These are phyloP conservation scores for Belonocnema kinseyi DNA, from an alignment of 1,140 invertebrate genomes.

Conservation along the genomic window DNA sequence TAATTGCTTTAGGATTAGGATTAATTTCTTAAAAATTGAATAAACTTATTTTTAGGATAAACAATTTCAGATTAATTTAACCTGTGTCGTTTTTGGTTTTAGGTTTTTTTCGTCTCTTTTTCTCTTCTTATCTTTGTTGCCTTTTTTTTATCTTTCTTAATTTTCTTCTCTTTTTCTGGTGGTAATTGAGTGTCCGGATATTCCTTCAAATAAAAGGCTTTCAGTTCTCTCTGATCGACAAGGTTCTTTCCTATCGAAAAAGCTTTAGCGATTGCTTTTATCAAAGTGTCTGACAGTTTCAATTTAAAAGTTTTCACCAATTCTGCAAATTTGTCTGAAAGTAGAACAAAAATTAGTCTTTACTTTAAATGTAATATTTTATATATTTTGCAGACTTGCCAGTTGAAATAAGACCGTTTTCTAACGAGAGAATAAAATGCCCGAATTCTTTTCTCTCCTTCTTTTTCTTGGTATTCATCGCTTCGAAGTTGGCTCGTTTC, in stretches of 20 bases:
- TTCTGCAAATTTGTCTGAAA: slow-evolving; percentile 60
- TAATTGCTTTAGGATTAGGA: no score
- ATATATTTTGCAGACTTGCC: slow-evolving; percentile 37
- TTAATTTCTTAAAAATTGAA: no score
- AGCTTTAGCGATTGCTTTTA: slow-evolving; percentile 60
- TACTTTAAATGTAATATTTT: slow-evolving; percentile 41
- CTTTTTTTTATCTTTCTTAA: slow-evolving; percentile 46
- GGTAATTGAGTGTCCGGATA: slow-evolving; percentile 67
- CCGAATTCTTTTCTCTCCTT: slow-evolving; percentile 71
- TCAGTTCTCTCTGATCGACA: slow-evolving; percentile 65
- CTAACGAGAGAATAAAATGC: slow-evolving; percentile 61
- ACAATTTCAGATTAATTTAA: no score
- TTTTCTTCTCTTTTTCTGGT: slow-evolving; percentile 47
- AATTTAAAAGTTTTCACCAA: slow-evolving; percentile 65
- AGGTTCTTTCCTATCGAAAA: slow-evolving; percentile 61
- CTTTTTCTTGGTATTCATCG: slow-evolving; percentile 70
- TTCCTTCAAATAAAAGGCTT: slow-evolving; percentile 64
- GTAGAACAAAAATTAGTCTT: slow-evolving; percentile 45
- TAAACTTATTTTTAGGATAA: no score
- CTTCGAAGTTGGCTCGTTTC: slow-evolving; percentile 69
- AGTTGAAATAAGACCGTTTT: slow-evolving; percentile 46
- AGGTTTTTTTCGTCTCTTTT: slow-evolving; percentile 33
- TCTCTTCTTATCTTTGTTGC: slow-evolving; percentile 36
- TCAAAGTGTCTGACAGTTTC: slow-evolving; percentile 66
- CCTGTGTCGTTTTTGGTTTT: no score